These are phyloP conservation scores for Saccopteryx bilineata DNA, from an alignment of 2,113 vertebrate species.

Conservation along the genomic window DNA sequence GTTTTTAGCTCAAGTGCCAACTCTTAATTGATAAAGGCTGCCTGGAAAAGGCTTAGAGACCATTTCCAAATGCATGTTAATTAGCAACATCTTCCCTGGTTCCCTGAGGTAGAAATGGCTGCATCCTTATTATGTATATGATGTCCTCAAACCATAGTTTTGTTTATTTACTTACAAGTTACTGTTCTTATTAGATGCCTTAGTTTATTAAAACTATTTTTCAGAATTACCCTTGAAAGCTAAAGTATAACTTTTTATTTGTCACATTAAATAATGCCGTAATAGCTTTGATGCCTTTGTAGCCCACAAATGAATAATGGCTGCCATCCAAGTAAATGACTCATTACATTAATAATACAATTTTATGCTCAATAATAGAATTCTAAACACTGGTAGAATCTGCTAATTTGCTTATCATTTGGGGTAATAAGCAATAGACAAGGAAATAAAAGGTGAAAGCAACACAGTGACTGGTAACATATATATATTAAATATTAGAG, in stretches of 20 bases:
- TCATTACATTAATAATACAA: conserved; percentile 58
- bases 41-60: conserved; percentile 21
- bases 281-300: conserved; percentile 61
- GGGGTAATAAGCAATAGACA: conserved; percentile 38
- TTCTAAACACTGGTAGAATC: conserved; percentile 56
- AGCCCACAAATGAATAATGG: conserved; percentile 27
- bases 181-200: conserved; percentile 38
- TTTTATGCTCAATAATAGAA: conserved; percentile 63
- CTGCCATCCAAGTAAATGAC: conserved; percentile 57
- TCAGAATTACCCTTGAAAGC: conserved; percentile 70
- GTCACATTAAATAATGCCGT: conserved; percentile 16
- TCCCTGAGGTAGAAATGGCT: conserved; percentile 9
- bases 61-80: conserved; percentile 38
- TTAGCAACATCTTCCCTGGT: conserved; percentile 39
- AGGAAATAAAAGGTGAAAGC: conserved; percentile 52
- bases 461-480: neutral
- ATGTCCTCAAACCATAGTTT: conserved; percentile 36
- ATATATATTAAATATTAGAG: neutral
- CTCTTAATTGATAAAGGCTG: conserved; percentile 12
- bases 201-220: conserved; percentile 70
- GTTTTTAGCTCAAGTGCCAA: conserved; percentile 37
- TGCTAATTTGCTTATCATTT: conserved; percentile 53
- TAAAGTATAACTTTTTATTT: conserved; percentile 51
- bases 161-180: conserved; percentile 48
- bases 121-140: neutral